These are phyloP conservation scores for Gonioctena quinquepunctata DNA, from an alignment of 1,140 invertebrate genomes.

Conservation along the genomic window DNA sequence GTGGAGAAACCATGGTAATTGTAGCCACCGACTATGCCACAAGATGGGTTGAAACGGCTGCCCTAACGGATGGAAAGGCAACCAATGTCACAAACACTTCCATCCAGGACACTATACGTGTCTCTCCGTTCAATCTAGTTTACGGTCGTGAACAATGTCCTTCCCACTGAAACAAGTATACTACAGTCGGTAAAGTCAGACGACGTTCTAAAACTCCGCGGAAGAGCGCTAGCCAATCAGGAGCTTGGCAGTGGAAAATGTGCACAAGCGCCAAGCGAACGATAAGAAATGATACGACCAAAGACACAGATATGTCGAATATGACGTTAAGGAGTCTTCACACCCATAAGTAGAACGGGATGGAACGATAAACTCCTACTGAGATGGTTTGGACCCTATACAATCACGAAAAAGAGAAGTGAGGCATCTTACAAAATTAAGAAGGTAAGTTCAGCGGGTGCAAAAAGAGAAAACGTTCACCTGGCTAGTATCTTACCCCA, in stretches of 20 bases:
- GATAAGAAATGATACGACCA: no score
- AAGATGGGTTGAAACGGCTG: slow-evolving; percentile 35
- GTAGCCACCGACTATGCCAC: slow-evolving; percentile 42
- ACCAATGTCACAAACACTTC: slow-evolving; percentile 25
- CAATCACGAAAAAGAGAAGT: slow-evolving; percentile 12
- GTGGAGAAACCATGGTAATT: slow-evolving; percentile 33
- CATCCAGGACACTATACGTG: slow-evolving; percentile 28
- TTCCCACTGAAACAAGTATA: slow-evolving; percentile 27
- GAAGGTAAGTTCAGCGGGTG: slow-evolving; percentile 1
- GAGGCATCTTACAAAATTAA: slow-evolving; percentile 15
- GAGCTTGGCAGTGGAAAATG: slow-evolving; percentile 26
- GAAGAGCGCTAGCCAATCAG: slow-evolving; percentile 15
- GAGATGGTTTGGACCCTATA: slow-evolving; percentile 28
- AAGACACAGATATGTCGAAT: slow-evolving; percentile 26
- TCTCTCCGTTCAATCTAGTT: slow-evolving; percentile 20
- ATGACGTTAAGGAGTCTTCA: slow-evolving; percentile 17
- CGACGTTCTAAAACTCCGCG: slow-evolving; percentile 4
- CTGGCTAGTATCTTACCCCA: slow-evolving; percentile 17
- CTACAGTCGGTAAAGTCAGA: background rate
- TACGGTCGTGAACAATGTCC: slow-evolving; percentile 26
- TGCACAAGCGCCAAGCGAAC: background rate
- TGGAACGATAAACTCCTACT: slow-evolving; percentile 28
- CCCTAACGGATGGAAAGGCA: slow-evolving; percentile 29
- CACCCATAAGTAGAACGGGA: slow-evolving; percentile 25
- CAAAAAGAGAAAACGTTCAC: slow-evolving; percentile 11